Evolutionary conservation across 2,113 vertebrate genomes (phyloP).

Genomic region (Tretioscincus oriximinensis): DNA sequence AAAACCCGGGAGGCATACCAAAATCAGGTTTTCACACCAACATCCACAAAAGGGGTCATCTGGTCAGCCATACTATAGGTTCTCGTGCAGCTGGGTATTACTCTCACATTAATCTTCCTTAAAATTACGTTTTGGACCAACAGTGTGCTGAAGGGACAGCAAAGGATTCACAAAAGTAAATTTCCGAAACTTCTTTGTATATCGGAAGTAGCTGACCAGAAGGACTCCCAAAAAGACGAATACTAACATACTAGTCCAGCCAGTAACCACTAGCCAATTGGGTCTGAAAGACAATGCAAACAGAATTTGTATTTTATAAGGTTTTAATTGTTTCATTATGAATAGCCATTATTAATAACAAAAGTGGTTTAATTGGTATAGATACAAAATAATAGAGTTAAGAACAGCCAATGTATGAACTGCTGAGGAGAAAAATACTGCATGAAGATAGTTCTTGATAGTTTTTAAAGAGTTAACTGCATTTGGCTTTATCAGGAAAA

Average conservation of each 20-base stretch:
- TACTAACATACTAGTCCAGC: conserved; percentile 25
- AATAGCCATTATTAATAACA: background rate
- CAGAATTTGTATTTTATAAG: background rate
- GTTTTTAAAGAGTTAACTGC: background rate
- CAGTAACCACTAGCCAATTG: conserved; percentile 1
- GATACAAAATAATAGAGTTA: background rate
- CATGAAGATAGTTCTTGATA: background rate
- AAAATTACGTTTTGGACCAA: background rate
- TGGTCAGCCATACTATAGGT: too few relatives aligned
- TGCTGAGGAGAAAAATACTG: background rate
- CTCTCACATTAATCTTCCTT: background rate
- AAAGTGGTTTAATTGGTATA: background rate
- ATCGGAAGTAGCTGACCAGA: conserved; percentile 55
- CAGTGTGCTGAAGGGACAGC: background rate
- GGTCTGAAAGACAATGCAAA: conserved; percentile 47
- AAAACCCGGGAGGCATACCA: too few relatives aligned
- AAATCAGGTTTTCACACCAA: too few relatives aligned
- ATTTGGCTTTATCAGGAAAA: background rate
- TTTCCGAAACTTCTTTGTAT: conserved; percentile 43
- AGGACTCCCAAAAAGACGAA: conserved; percentile 30
- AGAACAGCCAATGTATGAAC: background rate
- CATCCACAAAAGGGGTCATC: too few relatives aligned
- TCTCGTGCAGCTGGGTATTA: background rate
- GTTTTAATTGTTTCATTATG: background rate
- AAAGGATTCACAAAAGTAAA: background rate